phyloP scores from a whole-genome alignment of 2,888 invertebrate genomes.

The Phymatocera aterrima region DNA sequence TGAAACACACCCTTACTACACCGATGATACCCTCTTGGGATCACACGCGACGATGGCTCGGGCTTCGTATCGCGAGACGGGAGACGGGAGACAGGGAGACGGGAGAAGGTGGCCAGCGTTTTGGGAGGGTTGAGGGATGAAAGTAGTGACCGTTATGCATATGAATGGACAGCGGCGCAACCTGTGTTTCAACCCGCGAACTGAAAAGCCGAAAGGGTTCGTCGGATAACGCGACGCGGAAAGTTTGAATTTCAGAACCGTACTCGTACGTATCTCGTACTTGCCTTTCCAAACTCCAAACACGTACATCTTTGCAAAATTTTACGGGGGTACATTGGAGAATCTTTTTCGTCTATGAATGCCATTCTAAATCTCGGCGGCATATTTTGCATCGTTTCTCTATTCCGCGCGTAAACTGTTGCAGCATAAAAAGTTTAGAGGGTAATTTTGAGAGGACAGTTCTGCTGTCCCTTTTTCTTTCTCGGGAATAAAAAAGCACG shows the following conservation, averaged over 20 bases:
- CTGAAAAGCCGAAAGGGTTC: constrained; percentile 68
- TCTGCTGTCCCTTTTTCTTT: no score
- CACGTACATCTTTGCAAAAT: background rate
- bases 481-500: no score
- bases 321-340: background rate
- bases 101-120: constrained; percentile 13
- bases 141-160: constrained; percentile 13
- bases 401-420: background rate
- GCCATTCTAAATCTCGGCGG: background rate
- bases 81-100: constrained; percentile 11
- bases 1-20: constrained; percentile 58
- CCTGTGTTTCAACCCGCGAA: constrained; percentile 64
- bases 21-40: constrained; percentile 48
- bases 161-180: constrained; percentile 70
- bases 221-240: constrained; percentile 55
- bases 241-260: constrained; percentile 28
- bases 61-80: constrained; percentile 41
- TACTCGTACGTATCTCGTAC: background rate
- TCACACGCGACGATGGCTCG: constrained; percentile 46
- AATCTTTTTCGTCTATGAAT: background rate
- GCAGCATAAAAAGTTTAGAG: no score
- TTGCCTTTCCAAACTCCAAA: background rate
- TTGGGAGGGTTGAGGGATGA: constrained; percentile 49
- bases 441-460: no score
- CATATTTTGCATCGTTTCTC: background rate